A percentile compares a stretch with the other conserved stretches of the same genome.
phyloP scores from a whole-genome alignment of 2,797 vertebrate species.

The Numenius phaeopus region DNA sequence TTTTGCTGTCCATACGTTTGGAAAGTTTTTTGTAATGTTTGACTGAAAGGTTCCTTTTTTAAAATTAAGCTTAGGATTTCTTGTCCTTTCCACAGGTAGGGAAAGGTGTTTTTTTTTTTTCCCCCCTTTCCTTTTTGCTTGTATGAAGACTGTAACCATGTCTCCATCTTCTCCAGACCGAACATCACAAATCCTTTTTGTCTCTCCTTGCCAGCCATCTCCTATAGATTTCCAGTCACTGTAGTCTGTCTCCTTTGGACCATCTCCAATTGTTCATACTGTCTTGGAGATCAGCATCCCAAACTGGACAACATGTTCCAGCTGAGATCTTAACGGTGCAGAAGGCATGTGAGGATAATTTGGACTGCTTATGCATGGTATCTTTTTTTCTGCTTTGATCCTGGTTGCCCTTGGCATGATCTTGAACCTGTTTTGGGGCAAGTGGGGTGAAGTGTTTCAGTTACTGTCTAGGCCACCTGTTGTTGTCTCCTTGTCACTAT shows the following conservation, averaged over 20 bases:
- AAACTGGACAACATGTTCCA: background rate
- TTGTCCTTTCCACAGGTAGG: background rate
- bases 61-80: background rate
- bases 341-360: background rate
- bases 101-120: background rate
- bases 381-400: background rate
- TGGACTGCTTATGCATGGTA: rapidly evolving
- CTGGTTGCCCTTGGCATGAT: background rate
- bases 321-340: background rate
- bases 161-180: background rate
- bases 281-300: slow-evolving; percentile 8
- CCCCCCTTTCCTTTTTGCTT: background rate
- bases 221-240: slow-evolving; percentile 50
- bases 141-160: background rate
- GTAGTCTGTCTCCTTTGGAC: slow-evolving; percentile 46
- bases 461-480: slow-evolving; percentile 6
- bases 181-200: background rate
- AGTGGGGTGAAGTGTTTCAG: background rate
- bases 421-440: slow-evolving; percentile 14
- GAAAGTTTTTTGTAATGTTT: background rate
- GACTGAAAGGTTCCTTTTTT: background rate
- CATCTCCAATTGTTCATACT: background rate
- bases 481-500: background rate
- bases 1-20: background rate
- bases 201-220: slow-evolving; percentile 6